These are phyloP conservation scores for Hippocampus zosterae DNA, from an alignment of 2,113 vertebrate species.

Conservation along the genomic window DNA sequence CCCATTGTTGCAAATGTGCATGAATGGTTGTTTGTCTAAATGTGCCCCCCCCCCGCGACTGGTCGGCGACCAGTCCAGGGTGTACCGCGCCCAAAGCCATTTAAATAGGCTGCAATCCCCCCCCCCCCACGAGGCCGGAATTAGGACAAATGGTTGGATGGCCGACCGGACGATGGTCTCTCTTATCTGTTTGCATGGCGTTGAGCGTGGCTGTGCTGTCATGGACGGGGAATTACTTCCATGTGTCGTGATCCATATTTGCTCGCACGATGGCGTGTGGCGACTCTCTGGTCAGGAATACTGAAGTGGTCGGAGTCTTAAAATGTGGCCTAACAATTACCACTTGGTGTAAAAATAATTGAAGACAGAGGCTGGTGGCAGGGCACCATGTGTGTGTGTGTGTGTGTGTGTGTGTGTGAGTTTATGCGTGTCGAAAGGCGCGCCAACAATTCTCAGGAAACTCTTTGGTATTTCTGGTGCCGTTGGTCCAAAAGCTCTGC, in stretches of 20 bases:
- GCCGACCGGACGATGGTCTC: too few species aligned
- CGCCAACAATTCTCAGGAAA: slow-evolving; percentile 59
- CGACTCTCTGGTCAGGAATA: slow-evolving; percentile 28
- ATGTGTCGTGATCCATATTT: slow-evolving; percentile 9
- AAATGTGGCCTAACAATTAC: slow-evolving; percentile 32
- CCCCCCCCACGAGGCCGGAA: too few species aligned
- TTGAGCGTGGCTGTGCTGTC: slow-evolving; percentile 24
- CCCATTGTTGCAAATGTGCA: too few species aligned
- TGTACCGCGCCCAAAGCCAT: too few species aligned
- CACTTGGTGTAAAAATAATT: slow-evolving; percentile 44
- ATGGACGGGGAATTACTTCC: slow-evolving; percentile 14
- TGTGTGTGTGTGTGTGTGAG: background rate
- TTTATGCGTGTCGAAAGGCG: slow-evolving; percentile 46
- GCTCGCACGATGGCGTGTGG: slow-evolving; percentile 24
- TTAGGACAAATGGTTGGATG: background rate
- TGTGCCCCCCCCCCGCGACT: too few species aligned
- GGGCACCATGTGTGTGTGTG: slow-evolving; percentile 8
- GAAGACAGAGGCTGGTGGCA: slow-evolving; percentile 48
- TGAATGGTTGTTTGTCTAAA: too few species aligned
- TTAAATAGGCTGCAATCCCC: too few species aligned
- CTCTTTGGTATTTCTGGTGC: slow-evolving; percentile 58
- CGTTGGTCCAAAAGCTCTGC: slow-evolving; percentile 54
- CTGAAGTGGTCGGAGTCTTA: slow-evolving; percentile 34
- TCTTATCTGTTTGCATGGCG: background rate
- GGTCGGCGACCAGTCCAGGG: too few species aligned